Evolutionary conservation across 2,113 vertebrate genomes (phyloP).

Genomic region (Pelodiscus sinensis): DNA sequence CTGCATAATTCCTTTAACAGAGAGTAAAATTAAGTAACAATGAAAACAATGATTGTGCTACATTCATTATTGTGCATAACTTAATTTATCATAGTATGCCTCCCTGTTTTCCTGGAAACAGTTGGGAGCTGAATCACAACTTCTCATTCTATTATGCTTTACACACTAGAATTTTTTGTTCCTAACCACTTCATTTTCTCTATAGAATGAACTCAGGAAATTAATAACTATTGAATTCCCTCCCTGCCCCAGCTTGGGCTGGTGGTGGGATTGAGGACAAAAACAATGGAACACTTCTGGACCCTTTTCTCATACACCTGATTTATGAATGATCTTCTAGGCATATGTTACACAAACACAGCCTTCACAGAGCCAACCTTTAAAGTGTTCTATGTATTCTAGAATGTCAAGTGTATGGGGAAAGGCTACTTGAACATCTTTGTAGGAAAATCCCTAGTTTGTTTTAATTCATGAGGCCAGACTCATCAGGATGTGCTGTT

Average conservation of each 20-base stretch:
- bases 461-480: background rate
- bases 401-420: fast-evolving
- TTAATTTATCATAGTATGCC: background rate
- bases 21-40: constrained; percentile 15
- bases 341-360: background rate
- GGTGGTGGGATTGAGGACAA: background rate
- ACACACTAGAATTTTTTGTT: background rate
- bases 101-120: background rate
- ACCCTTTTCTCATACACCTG: background rate
- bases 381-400: fast-evolving
- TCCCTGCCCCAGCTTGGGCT: background rate
- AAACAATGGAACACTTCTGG: background rate
- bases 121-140: background rate
- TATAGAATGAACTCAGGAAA: background rate
- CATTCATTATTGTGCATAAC: background rate
- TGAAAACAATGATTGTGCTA: background rate
- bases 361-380: background rate
- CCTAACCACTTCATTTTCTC: background rate
- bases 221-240: background rate
- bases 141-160: background rate
- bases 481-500: background rate
- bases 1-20: constrained; percentile 27
- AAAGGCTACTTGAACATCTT: background rate
- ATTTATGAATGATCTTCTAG: background rate
- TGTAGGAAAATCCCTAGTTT: background rate